Evolutionary conservation across 2,797 vertebrate genomes (phyloP).

Genomic region (Smutsia gigantea): DNA sequence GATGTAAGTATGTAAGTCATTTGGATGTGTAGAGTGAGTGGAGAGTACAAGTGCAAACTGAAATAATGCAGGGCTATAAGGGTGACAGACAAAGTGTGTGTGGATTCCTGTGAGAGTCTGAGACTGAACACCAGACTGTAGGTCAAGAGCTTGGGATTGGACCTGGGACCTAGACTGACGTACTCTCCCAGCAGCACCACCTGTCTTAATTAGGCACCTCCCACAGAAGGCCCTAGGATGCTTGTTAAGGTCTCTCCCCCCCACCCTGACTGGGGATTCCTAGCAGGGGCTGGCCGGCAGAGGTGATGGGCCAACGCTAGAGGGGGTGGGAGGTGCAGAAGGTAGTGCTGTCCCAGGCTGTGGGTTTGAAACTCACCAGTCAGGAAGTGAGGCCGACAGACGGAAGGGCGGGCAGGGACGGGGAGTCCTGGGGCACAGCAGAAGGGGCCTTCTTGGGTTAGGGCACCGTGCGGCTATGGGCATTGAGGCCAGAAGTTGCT

Average conservation of each 20-base stretch:
- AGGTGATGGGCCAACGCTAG: constrained; percentile 70
- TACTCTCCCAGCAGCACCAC: constrained; percentile 38
- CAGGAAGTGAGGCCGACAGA: constrained; percentile 83
- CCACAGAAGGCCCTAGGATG: not conserved
- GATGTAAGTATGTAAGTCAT: not conserved
- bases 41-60: not conserved
- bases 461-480: constrained; percentile 69
- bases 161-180: constrained; percentile 28
- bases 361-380: constrained; percentile 79
- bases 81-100: not conserved
- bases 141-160: not conserved
- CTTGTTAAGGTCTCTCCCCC: constrained; percentile 32
- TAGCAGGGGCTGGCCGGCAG: not conserved
- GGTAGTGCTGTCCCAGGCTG: constrained; percentile 67
- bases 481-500: constrained; percentile 62
- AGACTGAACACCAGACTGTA: not conserved
- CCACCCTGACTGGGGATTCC: constrained; percentile 37
- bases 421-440: constrained; percentile 63
- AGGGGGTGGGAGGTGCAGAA: constrained; percentile 66
- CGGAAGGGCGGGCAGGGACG: constrained; percentile 65
- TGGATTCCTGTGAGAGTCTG: not conserved
- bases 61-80: not conserved
- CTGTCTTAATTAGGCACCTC: constrained; percentile 63
- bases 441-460: constrained; percentile 84
- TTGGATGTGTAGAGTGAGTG: not conserved